These are phyloP conservation scores for Cephus cinctus DNA, from an alignment of 1,140 invertebrate species.

Conservation along the genomic window DNA sequence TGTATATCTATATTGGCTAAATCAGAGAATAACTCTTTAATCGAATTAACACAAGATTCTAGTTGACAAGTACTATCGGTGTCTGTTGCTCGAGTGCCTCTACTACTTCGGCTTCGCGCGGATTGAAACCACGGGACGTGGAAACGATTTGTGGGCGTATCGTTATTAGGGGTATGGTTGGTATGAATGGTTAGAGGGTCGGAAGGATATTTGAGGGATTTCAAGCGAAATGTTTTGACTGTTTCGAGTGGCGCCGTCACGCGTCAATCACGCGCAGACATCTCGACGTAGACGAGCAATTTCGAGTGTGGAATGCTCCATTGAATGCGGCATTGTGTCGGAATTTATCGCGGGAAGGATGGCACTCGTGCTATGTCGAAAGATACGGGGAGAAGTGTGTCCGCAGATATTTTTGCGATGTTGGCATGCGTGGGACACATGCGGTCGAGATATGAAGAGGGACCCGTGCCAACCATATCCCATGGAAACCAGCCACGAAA, in stretches of 20 bases:
- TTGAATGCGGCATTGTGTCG: constrained; percentile 22
- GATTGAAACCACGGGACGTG: too few species aligned
- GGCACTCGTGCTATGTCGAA: not conserved
- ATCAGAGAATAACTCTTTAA: too few species aligned
- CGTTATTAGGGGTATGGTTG: too few species aligned
- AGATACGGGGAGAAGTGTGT: constrained; percentile 8
- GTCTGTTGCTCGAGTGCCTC: too few species aligned
- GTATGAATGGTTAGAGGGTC: too few species aligned
- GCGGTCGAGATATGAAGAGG: not conserved
- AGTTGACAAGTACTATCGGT: too few species aligned
- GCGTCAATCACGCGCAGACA: constrained; percentile 36
- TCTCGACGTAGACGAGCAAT: constrained; percentile 35
- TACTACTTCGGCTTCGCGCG: too few species aligned
- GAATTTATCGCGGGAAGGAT: constrained; percentile 18
- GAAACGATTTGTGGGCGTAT: too few species aligned
- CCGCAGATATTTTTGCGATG: constrained; percentile 28
- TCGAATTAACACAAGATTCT: too few species aligned
- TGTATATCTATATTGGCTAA: too few species aligned
- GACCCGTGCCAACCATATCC: too few species aligned
- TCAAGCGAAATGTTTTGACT: constrained; percentile 41
- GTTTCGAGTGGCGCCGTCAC: constrained; percentile 37
- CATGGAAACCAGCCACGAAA: constrained; percentile 6
- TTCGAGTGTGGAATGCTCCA: constrained; percentile 21
- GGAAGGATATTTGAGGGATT: too few species aligned
- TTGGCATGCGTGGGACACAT: constrained; percentile 8